Percentiles rank a stretch among this genome's conserved stretches.
Conservation (phyloP, 2,888 invertebrate genomes). For the Torymus texanus region DNA sequence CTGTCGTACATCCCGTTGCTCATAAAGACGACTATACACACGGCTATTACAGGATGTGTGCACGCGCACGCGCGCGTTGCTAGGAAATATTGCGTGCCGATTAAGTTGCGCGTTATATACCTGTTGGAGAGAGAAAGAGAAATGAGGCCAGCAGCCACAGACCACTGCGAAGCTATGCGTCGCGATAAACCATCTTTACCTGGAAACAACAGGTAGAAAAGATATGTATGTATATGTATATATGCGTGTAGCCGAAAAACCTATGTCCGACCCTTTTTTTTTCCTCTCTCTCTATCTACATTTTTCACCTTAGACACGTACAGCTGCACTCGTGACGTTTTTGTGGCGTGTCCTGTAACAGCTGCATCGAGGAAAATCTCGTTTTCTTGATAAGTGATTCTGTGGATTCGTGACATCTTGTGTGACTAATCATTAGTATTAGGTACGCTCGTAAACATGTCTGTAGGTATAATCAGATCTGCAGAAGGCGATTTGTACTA, state of each 20-base stretch:
- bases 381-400: slow-evolving; percentile 45
- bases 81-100: slow-evolving; percentile 42
- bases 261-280: too few species aligned
- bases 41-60: background rate
- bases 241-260: too few species aligned
- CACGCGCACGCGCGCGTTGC: background rate
- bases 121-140: too few species aligned
- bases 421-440: too few species aligned
- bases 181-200: too few species aligned
- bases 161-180: too few species aligned
- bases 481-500: too few species aligned
- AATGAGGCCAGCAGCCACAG: too few species aligned
- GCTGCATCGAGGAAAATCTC: slow-evolving; percentile 19
- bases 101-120: slow-evolving; percentile 33
- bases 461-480: too few species aligned
- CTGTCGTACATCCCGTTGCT: background rate
- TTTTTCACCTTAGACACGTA: background rate
- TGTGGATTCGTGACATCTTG: background rate
- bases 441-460: slow-evolving; percentile 8
- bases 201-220: too few species aligned
- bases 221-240: too few species aligned
- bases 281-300: slow-evolving; percentile 10
- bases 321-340: background rate
- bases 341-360: too few species aligned
- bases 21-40: background rate